Conservation (phyloP, 2,797 vertebrate species). For the Sylvilagus floridanus region DNA sequence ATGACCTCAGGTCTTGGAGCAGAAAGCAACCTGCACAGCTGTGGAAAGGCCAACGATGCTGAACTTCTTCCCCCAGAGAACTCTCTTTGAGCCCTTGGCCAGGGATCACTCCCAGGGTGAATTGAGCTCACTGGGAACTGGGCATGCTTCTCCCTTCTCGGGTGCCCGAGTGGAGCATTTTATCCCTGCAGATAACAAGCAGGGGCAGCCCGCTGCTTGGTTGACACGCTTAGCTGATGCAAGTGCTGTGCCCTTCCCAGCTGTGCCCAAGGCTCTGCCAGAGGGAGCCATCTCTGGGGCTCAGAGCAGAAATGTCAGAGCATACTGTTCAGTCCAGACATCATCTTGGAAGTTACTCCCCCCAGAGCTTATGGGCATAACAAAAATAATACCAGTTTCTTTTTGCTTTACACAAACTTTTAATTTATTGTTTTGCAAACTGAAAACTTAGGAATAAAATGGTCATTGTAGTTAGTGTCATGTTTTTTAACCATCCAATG, state of each 20-base stretch:
- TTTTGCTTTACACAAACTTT: not conserved
- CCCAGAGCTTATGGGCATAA: not conserved
- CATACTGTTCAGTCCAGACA: not conserved
- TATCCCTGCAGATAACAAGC: constrained; percentile 31
- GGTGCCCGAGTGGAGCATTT: constrained; percentile 18
- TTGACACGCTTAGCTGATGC: constrained; percentile 35
- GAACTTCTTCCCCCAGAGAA: not conserved
- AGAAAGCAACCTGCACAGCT: not conserved
- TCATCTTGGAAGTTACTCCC: not conserved
- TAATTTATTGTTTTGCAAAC: constrained; percentile 60
- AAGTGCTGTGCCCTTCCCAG: not conserved
- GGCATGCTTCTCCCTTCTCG: not conserved
- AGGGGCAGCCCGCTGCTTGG: not conserved
- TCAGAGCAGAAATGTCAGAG: constrained; percentile 19
- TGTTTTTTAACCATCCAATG: not conserved
- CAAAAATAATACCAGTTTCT: constrained; percentile 48
- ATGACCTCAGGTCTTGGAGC: not conserved
- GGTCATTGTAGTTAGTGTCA: not conserved
- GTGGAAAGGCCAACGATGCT: not conserved
- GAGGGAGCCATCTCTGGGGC: not conserved
- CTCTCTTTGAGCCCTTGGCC: not conserved
- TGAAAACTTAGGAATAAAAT: constrained; percentile 45
- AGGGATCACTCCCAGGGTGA: constrained; percentile 49
- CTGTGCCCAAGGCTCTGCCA: not conserved
- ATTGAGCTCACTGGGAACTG: constrained; percentile 35